Evolutionary conservation across 2,888 invertebrate species (phyloP), one percentile per base, ranked within the genome.

Genomic region (Sialis lutaria): DNA sequence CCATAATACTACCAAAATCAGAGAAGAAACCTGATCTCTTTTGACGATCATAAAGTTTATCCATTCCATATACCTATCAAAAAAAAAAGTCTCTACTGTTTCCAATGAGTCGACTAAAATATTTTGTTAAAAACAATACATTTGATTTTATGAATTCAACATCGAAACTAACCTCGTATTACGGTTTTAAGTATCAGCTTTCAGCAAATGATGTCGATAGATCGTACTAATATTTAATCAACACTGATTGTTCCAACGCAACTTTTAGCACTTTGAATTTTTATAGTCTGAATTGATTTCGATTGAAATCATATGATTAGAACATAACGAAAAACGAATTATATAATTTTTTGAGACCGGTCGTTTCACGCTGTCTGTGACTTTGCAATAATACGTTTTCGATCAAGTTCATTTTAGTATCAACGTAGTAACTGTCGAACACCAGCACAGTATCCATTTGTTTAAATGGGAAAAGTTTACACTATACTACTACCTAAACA

Each of bases 291-390:
- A 22, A 22, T 22, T 22, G 22, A 22, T 22, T 22, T 22, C 22
- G 22, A 4, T 22, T 22, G 33, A 39, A 33, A 42, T 50, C 43
- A 49, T 47, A 35, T 52, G 58, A 60, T 70, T 86, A 86, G 69
- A 86, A 86, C 65, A 86, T 76, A 55, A 86, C 86, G 65, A 86
- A 86, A 69, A 86, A 86, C 51, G 85, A 85, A 69, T 86, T 86
- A 70, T 86, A 86, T 63, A 86, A 70, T 67, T 86, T 86, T 68
- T 86, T 86, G 60, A 86, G 84, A 51, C 86, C 86, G 44, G 85
- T 85, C 31, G 84, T 82, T 66, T 86, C 85, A 61, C 84, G 72
- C 66, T 86, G 85, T 59, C 85, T 77, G 63, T 84, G 85, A 62
- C 82, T 83, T 64, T 84, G 82, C 50, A 85, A 74, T 58, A 85